These are phyloP conservation scores for Eupsilia transversa DNA, from an alignment of 2,888 invertebrate species.

Conservation along the genomic window DNA sequence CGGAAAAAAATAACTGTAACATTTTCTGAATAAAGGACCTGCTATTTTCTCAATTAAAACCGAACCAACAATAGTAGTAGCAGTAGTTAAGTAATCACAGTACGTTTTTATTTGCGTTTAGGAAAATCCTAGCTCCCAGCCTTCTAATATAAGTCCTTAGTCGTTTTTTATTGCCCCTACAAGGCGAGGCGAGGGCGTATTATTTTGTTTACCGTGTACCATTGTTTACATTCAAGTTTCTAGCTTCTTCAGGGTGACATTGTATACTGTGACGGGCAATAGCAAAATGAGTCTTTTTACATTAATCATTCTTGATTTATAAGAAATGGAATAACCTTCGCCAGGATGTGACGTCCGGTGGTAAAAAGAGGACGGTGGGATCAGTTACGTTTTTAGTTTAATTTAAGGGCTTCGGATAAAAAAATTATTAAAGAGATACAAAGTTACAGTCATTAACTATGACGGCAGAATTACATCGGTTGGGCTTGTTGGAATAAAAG, in stretches of 20 bases:
- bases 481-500: constrained; percentile 31
- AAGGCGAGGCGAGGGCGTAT: constrained; percentile 50
- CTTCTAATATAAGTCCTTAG: constrained; percentile 37
- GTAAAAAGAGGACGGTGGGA: neutral
- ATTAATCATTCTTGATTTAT: neutral
- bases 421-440: neutral
- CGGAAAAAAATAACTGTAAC: neutral
- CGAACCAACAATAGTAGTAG: neutral
- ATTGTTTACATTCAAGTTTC: constrained; percentile 4
- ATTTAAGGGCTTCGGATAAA: constrained; percentile 19
- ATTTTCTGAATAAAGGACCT: neutral
- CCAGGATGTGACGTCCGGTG: constrained; percentile 8
- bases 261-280: neutral
- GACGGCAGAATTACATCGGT: neutral
- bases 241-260: constrained; percentile 30
- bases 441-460: neutral
- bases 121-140: constrained; percentile 41
- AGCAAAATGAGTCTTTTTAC: neutral
- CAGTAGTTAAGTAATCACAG: neutral
- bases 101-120: constrained; percentile 42
- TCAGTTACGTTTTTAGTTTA: neutral
- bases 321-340: constrained; percentile 2
- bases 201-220: constrained; percentile 44
- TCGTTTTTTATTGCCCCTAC: constrained; percentile 42
- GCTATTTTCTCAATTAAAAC: neutral